Percentiles rank a stretch among this genome's conserved stretches.
phyloP scores from a whole-genome alignment of 2,888 invertebrate genomes.

The Bhutanitis thaidina region DNA sequence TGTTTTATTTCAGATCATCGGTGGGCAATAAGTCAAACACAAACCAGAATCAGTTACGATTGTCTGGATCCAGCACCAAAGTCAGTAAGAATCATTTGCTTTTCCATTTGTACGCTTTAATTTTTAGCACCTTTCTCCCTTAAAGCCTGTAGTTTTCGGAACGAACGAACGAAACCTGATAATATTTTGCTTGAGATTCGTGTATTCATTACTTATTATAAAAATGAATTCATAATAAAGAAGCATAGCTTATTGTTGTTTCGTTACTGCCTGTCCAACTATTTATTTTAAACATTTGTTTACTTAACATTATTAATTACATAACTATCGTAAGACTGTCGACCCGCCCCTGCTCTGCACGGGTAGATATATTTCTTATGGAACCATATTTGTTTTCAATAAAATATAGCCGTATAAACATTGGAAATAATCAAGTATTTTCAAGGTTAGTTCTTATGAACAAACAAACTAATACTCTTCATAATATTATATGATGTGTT shows the following conservation, averaged over 20 bases:
- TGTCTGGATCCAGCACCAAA: conserved; percentile 90
- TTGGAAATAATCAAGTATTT: too few species aligned
- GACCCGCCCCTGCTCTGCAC: too few species aligned
- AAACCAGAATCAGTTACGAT: conserved; percentile 78
- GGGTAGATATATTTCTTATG: too few species aligned
- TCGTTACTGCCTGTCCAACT: background rate
- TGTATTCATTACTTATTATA: background rate
- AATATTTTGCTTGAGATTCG: background rate
- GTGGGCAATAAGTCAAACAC: conserved; percentile 71
- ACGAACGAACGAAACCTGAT: background rate
- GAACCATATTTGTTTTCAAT: too few species aligned
- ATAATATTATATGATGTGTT: too few species aligned
- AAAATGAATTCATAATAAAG: background rate
- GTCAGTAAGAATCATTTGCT: conserved; percentile 97
- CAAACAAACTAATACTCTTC: too few species aligned
- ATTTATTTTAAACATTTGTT: background rate
- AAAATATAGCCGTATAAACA: too few species aligned
- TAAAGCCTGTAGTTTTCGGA: conserved; percentile 32
- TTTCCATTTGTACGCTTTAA: conserved; percentile 62
- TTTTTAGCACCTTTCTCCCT: conserved; percentile 40
- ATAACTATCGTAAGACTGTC: background rate
- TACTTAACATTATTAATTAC: background rate
- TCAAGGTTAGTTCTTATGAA: too few species aligned
- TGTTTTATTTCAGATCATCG: conserved; percentile 72
- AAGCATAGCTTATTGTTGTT: background rate